A percentile compares a stretch with the other conserved stretches of the same genome.
These are phyloP conservation scores for Ephestia elutella DNA, from an alignment of 1,140 invertebrate genomes.

Conservation along the genomic window DNA sequence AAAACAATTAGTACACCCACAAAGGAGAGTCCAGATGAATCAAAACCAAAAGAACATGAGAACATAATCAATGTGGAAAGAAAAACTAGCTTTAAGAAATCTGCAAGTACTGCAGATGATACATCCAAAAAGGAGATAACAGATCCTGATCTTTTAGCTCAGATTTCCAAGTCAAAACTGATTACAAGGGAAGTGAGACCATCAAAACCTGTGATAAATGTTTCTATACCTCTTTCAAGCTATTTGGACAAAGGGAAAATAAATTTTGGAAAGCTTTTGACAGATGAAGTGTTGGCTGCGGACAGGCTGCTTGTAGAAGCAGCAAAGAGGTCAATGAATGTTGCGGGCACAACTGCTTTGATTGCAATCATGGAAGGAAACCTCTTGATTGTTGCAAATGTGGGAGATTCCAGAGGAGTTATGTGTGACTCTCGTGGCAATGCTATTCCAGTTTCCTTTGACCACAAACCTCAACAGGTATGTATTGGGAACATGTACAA, in stretches of 20 bases:
- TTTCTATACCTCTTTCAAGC: constrained; percentile 54
- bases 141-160: constrained; percentile 79
- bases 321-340: constrained; percentile 87
- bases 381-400: constrained; percentile 93
- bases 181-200: constrained; percentile 79
- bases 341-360: constrained; percentile 94
- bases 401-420: constrained; percentile 95
- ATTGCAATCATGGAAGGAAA: constrained; percentile 89
- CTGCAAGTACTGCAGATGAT: constrained; percentile 75
- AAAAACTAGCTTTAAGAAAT: constrained; percentile 80
- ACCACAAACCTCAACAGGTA: constrained; percentile 97
- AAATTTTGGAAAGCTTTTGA: constrained; percentile 86
- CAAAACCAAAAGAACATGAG: constrained; percentile 61
- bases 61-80: constrained; percentile 65
- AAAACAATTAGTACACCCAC: constrained; percentile 58
- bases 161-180: constrained; percentile 77
- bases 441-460: constrained; percentile 93
- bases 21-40: constrained; percentile 59
- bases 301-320: constrained; percentile 86
- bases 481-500: not conserved
- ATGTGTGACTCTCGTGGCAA: constrained; percentile 93
- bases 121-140: constrained; percentile 77
- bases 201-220: constrained; percentile 53
- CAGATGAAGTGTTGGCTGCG: constrained; percentile 88
- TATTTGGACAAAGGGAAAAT: constrained; percentile 84